Evolutionary conservation across 1,140 invertebrate species (phyloP), one percentile per base, ranked within the genome.

Genomic region (Plectrocnemia conspersa): DNA sequence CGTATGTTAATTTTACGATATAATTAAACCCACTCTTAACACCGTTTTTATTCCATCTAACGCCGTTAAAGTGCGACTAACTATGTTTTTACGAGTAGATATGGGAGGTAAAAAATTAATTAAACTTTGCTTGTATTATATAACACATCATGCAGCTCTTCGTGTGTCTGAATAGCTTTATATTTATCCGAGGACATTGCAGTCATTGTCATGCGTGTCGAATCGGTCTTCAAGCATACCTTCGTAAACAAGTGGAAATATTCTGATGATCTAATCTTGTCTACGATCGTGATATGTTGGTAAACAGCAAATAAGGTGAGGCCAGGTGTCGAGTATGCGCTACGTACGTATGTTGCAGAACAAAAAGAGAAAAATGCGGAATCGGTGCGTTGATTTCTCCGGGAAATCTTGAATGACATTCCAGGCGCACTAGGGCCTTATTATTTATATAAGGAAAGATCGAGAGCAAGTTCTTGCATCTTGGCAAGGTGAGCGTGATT

Each of bases 331-430:
- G n/a, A n/a, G n/a, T n/a, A n/a, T n/a, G n/a, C n/a, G n/a, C n/a
- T n/a, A n/a, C 15, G 23, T 16, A 27, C 29, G 25, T 42, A 27
- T 16, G 9, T 16, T 25, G 22, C 5, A 2, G 36, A 45, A 22
- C 24, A 22, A 18, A 40, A 35, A 45, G 23, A 45, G 42, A 45
- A 27, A 13, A 11, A 45, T 19, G n/a, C 19, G 18, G 18, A 7
- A 13, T 15, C 29, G 40, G 24, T 33, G 27, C 41, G 46, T 23
- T 18, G 29, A 40, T 45, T 54, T 54, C 52, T 45, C 15, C 21
- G 35, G 42, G 42, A 54, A 45, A 46, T 44, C 41, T 36, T 45
- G 52, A 54, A 54, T 54, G 52, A 42, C 52, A 54, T 54, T 54
- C 52, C 27, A 25, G 6, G 16, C 21, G 11, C 44, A 18, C n/a